Evolutionary conservation across 2,888 invertebrate genomes (phyloP).

Genomic region (Sminthurinus aureus): DNA sequence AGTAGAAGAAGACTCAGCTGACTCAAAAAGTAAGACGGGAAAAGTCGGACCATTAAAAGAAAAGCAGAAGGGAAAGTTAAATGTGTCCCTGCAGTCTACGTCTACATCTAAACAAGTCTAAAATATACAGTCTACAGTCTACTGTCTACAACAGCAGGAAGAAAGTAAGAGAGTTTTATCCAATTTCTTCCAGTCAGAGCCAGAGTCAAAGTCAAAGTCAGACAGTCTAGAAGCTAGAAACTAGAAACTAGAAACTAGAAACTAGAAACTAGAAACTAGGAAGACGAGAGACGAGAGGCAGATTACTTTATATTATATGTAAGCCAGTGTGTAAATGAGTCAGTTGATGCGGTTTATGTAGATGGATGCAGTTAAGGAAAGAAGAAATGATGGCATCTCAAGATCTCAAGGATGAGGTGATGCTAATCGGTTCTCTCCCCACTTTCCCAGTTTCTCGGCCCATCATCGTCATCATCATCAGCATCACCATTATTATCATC

Average conservation of each 20-base stretch:
- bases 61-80: neutral
- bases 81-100: neutral
- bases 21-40: neutral
- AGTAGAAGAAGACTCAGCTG: neutral
- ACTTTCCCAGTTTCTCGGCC: neutral
- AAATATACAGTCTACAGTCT: too few species aligned
- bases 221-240: too few species aligned
- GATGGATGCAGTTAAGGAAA: constrained; percentile 6
- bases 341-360: constrained; percentile 30
- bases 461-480: constrained; percentile 14
- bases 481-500: neutral
- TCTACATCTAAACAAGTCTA: too few species aligned
- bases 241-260: too few species aligned
- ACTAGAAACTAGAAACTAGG: neutral
- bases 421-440: constrained; percentile 24
- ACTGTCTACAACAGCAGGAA: too few species aligned
- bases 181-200: neutral
- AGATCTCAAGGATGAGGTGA: constrained; percentile 3
- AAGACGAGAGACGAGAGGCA: neutral
- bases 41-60: neutral
- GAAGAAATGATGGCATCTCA: constrained; percentile 22
- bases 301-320: constrained; percentile 3
- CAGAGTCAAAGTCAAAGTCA: neutral
- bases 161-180: neutral
- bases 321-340: constrained; percentile 24